Conservation (phyloP, 2,797 vertebrate genomes). For the Caiman crocodilus region DNA sequence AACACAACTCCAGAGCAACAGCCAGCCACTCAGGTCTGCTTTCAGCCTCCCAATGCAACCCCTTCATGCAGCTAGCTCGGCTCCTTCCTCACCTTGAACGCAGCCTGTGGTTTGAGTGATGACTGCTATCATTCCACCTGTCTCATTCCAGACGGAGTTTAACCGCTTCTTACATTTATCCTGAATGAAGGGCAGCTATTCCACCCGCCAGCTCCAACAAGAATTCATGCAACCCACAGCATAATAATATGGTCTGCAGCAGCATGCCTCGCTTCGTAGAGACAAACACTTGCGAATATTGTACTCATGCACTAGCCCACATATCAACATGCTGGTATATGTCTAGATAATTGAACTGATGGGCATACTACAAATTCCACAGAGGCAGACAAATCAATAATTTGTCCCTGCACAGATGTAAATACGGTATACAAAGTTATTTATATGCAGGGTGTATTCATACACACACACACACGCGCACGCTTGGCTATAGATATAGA, state of each 20-base stretch:
- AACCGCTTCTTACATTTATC: background rate
- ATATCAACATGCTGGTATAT: background rate
- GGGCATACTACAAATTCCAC: background rate
- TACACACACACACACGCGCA: accelerated
- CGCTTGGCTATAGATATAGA: background rate
- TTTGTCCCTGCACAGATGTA: too few species aligned
- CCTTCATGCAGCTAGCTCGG: background rate
- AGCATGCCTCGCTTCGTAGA: accelerated
- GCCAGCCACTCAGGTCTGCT: too few species aligned
- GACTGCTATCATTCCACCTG: background rate
- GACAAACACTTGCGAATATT: background rate
- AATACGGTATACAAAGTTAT: background rate
- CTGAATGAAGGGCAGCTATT: background rate
- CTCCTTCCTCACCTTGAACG: background rate
- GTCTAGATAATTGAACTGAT: accelerated
- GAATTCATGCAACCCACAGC: accelerated
- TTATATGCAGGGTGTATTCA: accelerated
- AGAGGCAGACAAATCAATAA: background rate
- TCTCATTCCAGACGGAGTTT: background rate
- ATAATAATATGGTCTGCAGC: accelerated
- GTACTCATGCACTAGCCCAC: accelerated
- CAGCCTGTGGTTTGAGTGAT: too few species aligned
- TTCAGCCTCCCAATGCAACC: background rate
- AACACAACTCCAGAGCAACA: too few species aligned
- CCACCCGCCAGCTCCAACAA: background rate